Base-by-base conservation (phyloP, 2,113 vertebrate genomes). In the Carassius carassius region DNA sequence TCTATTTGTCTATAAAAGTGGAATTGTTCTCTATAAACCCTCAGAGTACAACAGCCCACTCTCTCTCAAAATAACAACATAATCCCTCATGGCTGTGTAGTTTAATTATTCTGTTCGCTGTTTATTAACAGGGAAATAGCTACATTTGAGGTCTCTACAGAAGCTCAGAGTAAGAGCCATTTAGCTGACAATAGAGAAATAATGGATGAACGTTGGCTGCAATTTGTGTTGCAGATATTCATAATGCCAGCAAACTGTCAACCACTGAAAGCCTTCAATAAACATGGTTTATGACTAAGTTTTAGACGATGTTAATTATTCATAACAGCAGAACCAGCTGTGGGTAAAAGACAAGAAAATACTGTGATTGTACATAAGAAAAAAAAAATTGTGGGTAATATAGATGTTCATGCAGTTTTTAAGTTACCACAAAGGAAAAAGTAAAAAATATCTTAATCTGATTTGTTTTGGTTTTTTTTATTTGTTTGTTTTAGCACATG, bases 31-130 rank as follows among this genome's bases (percentile, higher is more conserved):
- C 13, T 65, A 65, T 65, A 6, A 13, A 65, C 62, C 62, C 62
- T 16, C 62, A 32, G 25, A 65, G 62, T 5, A 65, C 13, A 65
- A 29, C 62, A 65, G 62, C 25, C 25, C 62, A 65, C 62, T 29
- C 62, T 65, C 25, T 25, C 17, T 49, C 14, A 56, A 14, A 75
- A 67, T 3, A 81, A 47, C 41, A 37, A 29, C 32, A 78, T 86
- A 89, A 90, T 91, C 87, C 75, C 35, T 77, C 73, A 78, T 54
- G 69, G 76, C 73, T 78, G 56, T 29, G 83, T 62, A 84, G 69
- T 77, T 16, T 25, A 58, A 79, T 49, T 72, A 23, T 58, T 83
- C 25, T 77, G 41, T 73, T 47, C 12, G 72, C 13, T 65, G 65
- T 83, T 65, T 88, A 44, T 32, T 84, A 56, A 84, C 11, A 17